A percentile compares a stretch with the other conserved stretches of the same genome.
phyloP scores from a whole-genome alignment of 2,113 vertebrate genomes.

The Bombycilla garrulus region DNA sequence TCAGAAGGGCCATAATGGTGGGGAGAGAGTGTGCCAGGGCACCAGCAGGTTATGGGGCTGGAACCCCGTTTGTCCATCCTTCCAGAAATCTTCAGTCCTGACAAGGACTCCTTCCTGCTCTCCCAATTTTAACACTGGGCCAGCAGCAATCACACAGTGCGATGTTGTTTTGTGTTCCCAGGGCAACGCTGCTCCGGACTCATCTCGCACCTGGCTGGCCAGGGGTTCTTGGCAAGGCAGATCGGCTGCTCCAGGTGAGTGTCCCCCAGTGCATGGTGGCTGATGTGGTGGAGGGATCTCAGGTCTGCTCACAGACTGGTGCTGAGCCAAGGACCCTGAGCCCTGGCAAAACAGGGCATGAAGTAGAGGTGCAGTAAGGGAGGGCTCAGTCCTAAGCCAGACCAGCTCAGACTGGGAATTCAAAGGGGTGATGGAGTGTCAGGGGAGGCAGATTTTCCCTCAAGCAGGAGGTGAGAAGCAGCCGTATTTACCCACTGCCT shows the following conservation, averaged over 20 bases:
- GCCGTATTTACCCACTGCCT: not conserved
- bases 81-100: not conserved
- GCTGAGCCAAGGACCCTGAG: not conserved
- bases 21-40: not conserved
- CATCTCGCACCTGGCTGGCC: accelerated
- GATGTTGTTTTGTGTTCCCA: not conserved
- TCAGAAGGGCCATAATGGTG: not conserved
- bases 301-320: not conserved
- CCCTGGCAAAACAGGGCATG: not conserved
- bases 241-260: not conserved
- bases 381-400: not conserved
- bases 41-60: not conserved
- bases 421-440: not conserved
- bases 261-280: not conserved
- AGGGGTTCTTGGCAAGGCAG: not conserved
- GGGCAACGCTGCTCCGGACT: not conserved
- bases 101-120: not conserved
- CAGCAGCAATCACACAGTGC: accelerated
- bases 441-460: not conserved
- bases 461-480: not conserved
- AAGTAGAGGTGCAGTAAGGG: not conserved
- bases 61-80: accelerated
- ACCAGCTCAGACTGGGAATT: not conserved
- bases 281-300: not conserved
- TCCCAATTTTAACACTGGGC: accelerated